phyloP scores from a whole-genome alignment of 2,797 vertebrate species.

The Peromyscus aztecus region DNA sequence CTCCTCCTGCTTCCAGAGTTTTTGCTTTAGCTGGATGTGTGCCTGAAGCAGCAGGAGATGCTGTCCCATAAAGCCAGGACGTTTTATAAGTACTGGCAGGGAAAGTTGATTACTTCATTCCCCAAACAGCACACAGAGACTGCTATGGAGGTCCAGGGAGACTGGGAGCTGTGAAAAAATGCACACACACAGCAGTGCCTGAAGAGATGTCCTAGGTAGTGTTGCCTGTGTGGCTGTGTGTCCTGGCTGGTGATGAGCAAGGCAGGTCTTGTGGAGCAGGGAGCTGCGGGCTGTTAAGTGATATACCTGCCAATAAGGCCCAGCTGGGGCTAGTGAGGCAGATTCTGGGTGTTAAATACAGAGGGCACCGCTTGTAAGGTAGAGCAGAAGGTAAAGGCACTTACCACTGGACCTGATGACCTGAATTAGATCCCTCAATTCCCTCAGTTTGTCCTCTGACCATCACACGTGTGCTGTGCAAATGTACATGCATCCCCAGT shows the following conservation, averaged over 20 bases:
- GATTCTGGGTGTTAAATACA: background rate
- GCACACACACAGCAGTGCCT: background rate
- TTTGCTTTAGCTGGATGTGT: constrained; percentile 69
- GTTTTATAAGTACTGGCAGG: constrained; percentile 72
- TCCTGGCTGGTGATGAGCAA: background rate
- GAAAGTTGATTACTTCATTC: constrained; percentile 72
- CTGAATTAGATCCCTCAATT: background rate
- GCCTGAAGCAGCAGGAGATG: constrained; percentile 72
- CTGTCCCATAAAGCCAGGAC: constrained; percentile 48
- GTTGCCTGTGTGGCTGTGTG: rapidly evolving
- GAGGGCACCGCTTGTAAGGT: background rate
- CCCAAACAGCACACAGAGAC: constrained; percentile 29
- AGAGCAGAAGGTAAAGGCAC: background rate
- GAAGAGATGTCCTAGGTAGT: rapidly evolving
- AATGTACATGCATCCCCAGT: background rate
- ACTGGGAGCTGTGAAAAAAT: rapidly evolving
- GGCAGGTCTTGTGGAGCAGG: background rate
- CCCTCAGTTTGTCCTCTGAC: background rate
- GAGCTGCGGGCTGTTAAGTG: background rate
- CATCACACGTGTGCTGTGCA: background rate
- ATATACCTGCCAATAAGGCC: background rate
- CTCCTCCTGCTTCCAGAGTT: constrained; percentile 28
- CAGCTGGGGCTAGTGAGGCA: background rate
- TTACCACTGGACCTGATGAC: background rate
- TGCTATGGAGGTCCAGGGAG: background rate